Conservation (phyloP, 2,888 invertebrate species). For the Nomada ruficornis region DNA sequence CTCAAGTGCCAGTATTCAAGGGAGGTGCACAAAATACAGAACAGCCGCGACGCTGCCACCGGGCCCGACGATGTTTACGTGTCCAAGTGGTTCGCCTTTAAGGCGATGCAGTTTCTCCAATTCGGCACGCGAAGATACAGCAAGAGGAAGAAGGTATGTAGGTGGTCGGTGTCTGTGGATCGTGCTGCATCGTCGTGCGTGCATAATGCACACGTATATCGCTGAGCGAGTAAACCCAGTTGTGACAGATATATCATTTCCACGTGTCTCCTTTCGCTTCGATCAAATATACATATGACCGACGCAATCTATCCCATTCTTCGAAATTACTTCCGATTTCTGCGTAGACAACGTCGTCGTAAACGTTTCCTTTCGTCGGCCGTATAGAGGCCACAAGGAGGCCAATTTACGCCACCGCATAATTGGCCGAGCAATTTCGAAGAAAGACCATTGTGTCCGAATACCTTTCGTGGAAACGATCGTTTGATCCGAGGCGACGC, state of each 20-base stretch:
- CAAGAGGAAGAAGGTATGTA: constrained; percentile 76
- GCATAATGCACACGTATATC: not conserved
- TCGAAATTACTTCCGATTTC: too few relatives aligned
- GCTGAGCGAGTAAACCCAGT: constrained; percentile 28
- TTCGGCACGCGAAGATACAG: constrained; percentile 76
- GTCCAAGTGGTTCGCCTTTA: constrained; percentile 79
- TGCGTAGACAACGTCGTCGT: not conserved
- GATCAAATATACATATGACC: not conserved
- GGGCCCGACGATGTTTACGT: constrained; percentile 76
- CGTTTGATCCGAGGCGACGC: constrained; percentile 25
- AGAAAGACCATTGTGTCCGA: constrained; percentile 32
- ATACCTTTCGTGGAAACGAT: constrained; percentile 38
- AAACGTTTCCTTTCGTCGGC: constrained; percentile 31
- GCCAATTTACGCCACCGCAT: constrained; percentile 26
- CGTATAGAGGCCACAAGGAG: constrained; percentile 3
- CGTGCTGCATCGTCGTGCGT: not conserved
- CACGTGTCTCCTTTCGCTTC: constrained; percentile 38
- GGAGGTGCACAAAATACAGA: constrained; percentile 78
- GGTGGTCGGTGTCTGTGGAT: not conserved
- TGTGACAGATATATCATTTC: constrained; percentile 12
- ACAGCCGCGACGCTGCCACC: constrained; percentile 73
- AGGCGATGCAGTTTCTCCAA: constrained; percentile 77
- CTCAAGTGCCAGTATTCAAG: constrained; percentile 78
- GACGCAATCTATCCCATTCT: not conserved
- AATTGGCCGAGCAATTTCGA: constrained; percentile 35